These are phyloP conservation scores for Acleris literana DNA, from an alignment of 2,888 invertebrate species.

Conservation along the genomic window DNA sequence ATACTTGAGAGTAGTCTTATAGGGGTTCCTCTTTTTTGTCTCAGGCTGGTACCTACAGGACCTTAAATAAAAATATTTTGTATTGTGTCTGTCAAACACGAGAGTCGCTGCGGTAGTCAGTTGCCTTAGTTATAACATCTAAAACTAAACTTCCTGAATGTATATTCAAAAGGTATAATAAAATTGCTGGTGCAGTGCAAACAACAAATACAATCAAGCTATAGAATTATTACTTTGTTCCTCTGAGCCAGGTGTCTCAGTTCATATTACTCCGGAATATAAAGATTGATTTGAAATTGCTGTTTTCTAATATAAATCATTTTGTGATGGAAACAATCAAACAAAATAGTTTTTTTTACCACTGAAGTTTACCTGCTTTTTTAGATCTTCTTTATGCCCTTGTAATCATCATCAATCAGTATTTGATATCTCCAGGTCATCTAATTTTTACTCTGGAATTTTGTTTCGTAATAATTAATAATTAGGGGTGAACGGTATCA, in stretches of 20 bases:
- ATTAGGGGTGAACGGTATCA: too few species aligned
- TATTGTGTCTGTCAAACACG: background rate
- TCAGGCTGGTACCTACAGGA: too few species aligned
- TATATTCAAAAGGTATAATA: background rate
- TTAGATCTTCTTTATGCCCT: too few species aligned
- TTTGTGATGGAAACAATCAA: too few species aligned
- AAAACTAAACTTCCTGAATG: background rate
- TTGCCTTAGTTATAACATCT: background rate
- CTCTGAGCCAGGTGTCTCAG: slow-evolving; percentile 12
- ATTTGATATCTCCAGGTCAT: slow-evolving; percentile 37
- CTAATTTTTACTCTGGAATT: slow-evolving; percentile 52
- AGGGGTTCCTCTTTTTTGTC: too few species aligned
- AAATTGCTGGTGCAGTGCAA: slow-evolving; percentile 23
- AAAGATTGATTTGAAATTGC: background rate
- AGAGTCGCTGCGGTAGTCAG: background rate
- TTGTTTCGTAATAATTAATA: slow-evolving; percentile 71
- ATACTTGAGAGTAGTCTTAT: too few species aligned
- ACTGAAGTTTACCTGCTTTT: too few species aligned
- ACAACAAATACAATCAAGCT: slow-evolving; percentile 22
- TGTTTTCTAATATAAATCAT: too few species aligned
- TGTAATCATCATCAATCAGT: too few species aligned
- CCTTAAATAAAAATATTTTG: background rate
- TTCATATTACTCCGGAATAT: background rate
- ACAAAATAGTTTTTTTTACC: too few species aligned
- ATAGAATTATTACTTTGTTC: slow-evolving; percentile 17